Evolutionary conservation across 1,140 invertebrate genomes (phyloP).

Genomic region (Triops cancriformis): DNA sequence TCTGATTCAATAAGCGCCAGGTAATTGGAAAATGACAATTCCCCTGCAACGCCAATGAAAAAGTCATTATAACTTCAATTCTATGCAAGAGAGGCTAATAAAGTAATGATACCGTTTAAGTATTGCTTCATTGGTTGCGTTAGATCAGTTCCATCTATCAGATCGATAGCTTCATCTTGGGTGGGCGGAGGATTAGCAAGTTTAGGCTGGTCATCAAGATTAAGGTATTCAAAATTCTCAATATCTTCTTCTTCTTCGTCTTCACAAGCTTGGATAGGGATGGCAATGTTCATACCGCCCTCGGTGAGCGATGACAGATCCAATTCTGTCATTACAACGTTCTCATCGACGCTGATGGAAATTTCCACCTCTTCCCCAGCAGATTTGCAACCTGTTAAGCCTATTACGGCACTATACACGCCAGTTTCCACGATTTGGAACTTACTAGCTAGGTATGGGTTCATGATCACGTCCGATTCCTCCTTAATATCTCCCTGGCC

Average conservation of each 20-base stretch:
- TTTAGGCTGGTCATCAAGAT: constrained; percentile 13
- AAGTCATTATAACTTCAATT: background rate
- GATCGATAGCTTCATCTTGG: background rate
- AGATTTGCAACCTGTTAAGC: background rate
- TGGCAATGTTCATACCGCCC: background rate
- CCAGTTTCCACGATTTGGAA: no score
- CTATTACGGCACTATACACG: background rate
- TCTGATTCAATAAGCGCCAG: constrained; percentile 15
- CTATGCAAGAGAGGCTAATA: background rate
- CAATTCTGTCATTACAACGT: constrained; percentile 20
- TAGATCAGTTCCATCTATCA: background rate
- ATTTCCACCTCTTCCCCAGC: background rate
- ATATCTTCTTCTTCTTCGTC: constrained; percentile 11
- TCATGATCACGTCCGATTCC: background rate
- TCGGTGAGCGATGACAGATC: background rate
- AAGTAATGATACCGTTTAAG: background rate
- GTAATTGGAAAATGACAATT: constrained; percentile 18
- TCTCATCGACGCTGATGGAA: constrained; percentile 18
- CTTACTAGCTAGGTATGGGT: background rate
- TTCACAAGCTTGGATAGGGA: background rate
- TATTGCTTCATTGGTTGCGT: background rate
- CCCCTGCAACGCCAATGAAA: no score
- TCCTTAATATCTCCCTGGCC: background rate
- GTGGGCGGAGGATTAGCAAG: background rate
- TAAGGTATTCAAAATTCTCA: background rate